These are phyloP conservation scores for Chironomus riparius DNA, from an alignment of 2,888 invertebrate species.

Conservation along the genomic window DNA sequence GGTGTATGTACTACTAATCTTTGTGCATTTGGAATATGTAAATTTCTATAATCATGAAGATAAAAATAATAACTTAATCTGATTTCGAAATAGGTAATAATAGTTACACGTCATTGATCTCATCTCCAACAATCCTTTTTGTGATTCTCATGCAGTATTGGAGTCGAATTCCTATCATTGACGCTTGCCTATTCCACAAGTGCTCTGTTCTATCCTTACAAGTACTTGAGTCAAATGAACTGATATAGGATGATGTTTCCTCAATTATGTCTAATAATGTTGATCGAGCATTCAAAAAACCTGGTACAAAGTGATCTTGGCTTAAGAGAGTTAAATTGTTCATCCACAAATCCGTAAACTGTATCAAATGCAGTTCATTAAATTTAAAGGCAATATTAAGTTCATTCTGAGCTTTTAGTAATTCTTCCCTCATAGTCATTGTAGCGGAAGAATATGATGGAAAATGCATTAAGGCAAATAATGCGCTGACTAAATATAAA, in stretches of 20 bases:
- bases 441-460: not conserved
- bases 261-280: not conserved
- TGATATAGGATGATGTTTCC: not conserved
- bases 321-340: not conserved
- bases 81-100: no score
- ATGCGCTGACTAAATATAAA: no score
- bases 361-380: not conserved
- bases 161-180: not conserved
- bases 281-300: not conserved
- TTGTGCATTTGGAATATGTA: not conserved
- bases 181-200: not conserved
- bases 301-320: not conserved
- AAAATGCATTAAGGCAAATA: no score
- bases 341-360: not conserved
- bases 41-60: not conserved
- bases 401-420: not conserved
- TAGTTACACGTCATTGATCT: not conserved
- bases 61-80: no score
- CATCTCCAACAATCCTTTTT: not conserved
- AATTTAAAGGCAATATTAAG: not conserved
- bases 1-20: not conserved
- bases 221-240: not conserved
- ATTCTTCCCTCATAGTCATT: not conserved
- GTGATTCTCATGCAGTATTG: not conserved
- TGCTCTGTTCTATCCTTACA: not conserved